Conservation (phyloP, 2,113 vertebrate species). For the Colistium nudipinnis region DNA sequence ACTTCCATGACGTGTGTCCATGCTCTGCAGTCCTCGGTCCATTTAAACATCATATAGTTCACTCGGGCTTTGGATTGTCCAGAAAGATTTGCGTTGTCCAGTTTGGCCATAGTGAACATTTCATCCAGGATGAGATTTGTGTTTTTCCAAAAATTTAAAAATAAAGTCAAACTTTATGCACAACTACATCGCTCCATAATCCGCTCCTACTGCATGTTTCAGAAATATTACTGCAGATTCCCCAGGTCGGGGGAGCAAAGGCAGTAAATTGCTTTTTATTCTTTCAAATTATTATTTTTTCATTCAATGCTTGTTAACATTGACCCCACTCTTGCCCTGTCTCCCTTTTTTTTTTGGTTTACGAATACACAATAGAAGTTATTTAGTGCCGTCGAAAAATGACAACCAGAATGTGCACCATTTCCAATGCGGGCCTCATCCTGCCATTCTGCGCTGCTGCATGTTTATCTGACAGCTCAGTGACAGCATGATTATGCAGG, state of each 20-base stretch:
- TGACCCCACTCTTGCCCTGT: background rate
- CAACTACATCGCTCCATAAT: slow-evolving; percentile 18
- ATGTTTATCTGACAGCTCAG: background rate
- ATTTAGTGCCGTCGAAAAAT: too few species aligned
- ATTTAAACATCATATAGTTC: background rate
- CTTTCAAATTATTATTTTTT: background rate
- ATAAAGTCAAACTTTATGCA: slow-evolving; percentile 5
- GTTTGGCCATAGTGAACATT: slow-evolving; percentile 6
- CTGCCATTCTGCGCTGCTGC: background rate
- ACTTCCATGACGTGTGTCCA: background rate
- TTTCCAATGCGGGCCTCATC: background rate
- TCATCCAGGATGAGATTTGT: slow-evolving; percentile 8
- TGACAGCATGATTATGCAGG: background rate
- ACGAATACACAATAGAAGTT: too few species aligned
- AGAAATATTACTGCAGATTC: background rate
- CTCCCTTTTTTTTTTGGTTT: too few species aligned
- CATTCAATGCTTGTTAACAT: background rate
- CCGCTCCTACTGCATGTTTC: slow-evolving; percentile 19
- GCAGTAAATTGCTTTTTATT: slow-evolving; percentile 32
- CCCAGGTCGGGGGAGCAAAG: slow-evolving; percentile 10
- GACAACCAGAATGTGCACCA: background rate
- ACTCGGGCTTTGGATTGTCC: background rate
- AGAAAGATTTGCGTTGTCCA: background rate
- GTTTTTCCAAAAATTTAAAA: slow-evolving; percentile 24
- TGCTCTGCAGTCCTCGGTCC: background rate